Conservation (phyloP, 2,797 vertebrate genomes). For the Spondyliosoma cantharus region DNA sequence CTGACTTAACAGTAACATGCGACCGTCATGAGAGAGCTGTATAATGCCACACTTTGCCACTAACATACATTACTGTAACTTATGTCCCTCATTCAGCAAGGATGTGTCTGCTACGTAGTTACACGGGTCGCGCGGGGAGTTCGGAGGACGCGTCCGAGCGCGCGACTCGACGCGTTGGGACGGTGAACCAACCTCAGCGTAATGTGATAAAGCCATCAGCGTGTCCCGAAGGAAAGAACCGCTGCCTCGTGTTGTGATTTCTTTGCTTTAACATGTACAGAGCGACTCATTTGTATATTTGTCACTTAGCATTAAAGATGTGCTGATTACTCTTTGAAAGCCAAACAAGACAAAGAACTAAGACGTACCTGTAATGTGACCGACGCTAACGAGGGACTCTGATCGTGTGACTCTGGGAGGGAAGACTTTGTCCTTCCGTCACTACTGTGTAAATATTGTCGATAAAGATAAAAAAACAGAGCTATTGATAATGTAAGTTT, state of each 20-base stretch:
- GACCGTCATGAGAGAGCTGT: conserved; percentile 47
- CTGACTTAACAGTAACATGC: conserved; percentile 44
- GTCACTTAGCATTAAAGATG: conserved; percentile 43
- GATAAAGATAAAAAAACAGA: conserved; percentile 71
- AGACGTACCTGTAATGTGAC: conserved; percentile 47
- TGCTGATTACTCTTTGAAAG: conserved; percentile 52
- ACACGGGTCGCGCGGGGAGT: conserved; percentile 4
- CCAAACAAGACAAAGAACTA: conserved; percentile 61
- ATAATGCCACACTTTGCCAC: conserved; percentile 66
- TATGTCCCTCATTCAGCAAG: conserved; percentile 35
- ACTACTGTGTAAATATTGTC: conserved; percentile 80
- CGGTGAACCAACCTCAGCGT: conserved; percentile 16
- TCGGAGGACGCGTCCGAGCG: conserved; percentile 4
- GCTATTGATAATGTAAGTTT: conserved; percentile 84
- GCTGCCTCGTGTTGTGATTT: conserved; percentile 48
- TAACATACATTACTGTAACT: conserved; percentile 51
- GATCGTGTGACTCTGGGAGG: conserved; percentile 30
- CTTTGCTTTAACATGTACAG: conserved; percentile 56
- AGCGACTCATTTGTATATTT: conserved; percentile 61
- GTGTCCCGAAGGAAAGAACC: conserved; percentile 40
- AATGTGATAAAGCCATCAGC: conserved; percentile 64
- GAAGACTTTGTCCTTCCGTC: conserved; percentile 41
- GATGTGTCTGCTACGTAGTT: conserved; percentile 11
- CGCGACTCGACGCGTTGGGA: background rate
- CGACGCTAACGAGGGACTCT: conserved; percentile 37